Percentiles rank a stretch among this genome's conserved stretches.
Conservation (phyloP, 2,888 invertebrate species). For the Reticulitermes lucifugus region DNA sequence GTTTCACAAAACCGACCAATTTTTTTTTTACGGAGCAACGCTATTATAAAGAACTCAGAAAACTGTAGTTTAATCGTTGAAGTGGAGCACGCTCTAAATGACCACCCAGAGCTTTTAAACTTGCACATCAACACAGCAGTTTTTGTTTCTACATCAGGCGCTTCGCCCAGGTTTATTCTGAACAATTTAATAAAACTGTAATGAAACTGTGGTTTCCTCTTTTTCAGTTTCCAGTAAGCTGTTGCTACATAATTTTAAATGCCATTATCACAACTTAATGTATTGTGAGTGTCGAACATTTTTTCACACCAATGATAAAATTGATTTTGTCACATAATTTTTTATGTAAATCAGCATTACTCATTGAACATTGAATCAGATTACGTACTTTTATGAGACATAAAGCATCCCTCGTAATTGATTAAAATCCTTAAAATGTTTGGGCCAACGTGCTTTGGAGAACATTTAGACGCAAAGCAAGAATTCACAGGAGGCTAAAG, state of each 20-base stretch:
- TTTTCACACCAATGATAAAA: neutral
- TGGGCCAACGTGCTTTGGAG: no score
- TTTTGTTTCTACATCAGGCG: neutral
- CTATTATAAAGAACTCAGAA: constrained; percentile 15
- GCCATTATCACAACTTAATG: neutral
- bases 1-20: constrained; percentile 25
- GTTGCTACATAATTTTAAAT: neutral
- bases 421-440: no score
- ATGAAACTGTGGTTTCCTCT: constrained; percentile 3
- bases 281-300: neutral
- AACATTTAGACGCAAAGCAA: no score
- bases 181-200: constrained; percentile 18
- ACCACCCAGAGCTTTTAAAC: constrained; percentile 14
- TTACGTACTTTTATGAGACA: no score
- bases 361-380: neutral
- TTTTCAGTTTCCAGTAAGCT: neutral
- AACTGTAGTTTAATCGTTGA: neutral
- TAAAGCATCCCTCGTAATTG: no score
- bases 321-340: neutral
- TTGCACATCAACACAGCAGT: neutral
- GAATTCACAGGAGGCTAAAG: no score
- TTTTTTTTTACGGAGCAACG: neutral
- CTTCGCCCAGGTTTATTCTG: neutral
- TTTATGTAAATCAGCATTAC: neutral
- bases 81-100: neutral